phyloP scores from a whole-genome alignment of 2,797 vertebrate genomes.

The Lepilemur septentrionalis region DNA sequence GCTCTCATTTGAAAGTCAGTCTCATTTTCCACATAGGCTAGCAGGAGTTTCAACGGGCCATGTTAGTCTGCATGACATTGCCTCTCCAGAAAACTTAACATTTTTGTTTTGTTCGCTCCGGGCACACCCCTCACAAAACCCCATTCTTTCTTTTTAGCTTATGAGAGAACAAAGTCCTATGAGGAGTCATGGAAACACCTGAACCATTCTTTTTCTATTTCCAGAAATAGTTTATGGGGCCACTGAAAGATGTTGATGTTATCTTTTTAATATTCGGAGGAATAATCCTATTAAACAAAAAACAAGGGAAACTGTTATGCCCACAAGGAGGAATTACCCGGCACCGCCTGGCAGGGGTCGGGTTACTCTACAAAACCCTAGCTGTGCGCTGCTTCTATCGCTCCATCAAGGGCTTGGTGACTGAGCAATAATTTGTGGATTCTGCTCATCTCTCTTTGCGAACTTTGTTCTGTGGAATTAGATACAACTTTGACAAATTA shows the following conservation, averaged over 20 bases:
- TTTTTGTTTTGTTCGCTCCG: conserved; percentile 54
- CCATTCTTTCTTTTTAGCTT: conserved; percentile 68
- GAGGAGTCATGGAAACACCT: conserved; percentile 73
- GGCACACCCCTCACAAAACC: conserved; percentile 47
- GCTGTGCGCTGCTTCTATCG: conserved; percentile 83
- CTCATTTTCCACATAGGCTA: not conserved
- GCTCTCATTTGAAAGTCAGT: not conserved
- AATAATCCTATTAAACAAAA: conserved; percentile 90
- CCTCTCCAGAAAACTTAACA: conserved; percentile 2
- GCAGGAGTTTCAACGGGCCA: not conserved
- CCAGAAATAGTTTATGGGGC: conserved; percentile 83
- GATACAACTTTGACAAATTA: conserved; percentile 93
- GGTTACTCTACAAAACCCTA: conserved; percentile 86
- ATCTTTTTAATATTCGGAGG: conserved; percentile 90
- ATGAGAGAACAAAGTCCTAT: conserved; percentile 66
- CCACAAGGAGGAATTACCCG: conserved; percentile 86
- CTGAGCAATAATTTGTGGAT: conserved; percentile 88
- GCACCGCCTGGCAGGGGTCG: conserved; percentile 82
- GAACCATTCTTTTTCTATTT: conserved; percentile 81
- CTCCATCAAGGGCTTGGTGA: conserved; percentile 85
- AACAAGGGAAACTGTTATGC: conserved; percentile 88
- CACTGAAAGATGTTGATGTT: conserved; percentile 89
- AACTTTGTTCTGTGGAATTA: conserved; percentile 91
- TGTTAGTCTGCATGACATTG: not conserved
- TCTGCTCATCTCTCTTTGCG: conserved; percentile 88